These are phyloP conservation scores for Percopsis transmontana DNA, from an alignment of 2,113 vertebrate genomes.

Conservation along the genomic window DNA sequence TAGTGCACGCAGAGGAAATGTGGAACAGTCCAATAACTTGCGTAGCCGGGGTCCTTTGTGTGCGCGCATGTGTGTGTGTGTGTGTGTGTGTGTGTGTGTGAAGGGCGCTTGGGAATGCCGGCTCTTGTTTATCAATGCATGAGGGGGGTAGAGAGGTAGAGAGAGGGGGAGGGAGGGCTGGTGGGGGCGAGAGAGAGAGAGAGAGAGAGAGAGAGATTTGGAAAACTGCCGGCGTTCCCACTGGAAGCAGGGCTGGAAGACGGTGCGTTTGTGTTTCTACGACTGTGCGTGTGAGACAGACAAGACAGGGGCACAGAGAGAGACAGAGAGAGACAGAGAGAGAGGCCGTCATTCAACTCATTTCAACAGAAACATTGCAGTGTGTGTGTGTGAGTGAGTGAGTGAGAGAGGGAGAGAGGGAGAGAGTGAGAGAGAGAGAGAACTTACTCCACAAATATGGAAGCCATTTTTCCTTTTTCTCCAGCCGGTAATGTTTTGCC, in stretches of 20 bases:
- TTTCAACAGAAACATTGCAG: slow-evolving; percentile 68
- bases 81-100: slow-evolving; percentile 9
- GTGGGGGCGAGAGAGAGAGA: slow-evolving; percentile 9
- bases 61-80: slow-evolving; percentile 20
- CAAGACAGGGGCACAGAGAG: slow-evolving; percentile 12
- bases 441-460: slow-evolving; percentile 63
- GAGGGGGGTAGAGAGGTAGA: slow-evolving; percentile 1
- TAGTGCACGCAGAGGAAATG: slow-evolving; percentile 89
- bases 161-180: neutral
- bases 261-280: slow-evolving; percentile 8
- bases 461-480: slow-evolving; percentile 39
- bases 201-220: slow-evolving; percentile 42
- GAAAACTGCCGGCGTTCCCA: slow-evolving; percentile 67
- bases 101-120: slow-evolving; percentile 19
- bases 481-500: slow-evolving; percentile 12
- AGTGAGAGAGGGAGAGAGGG: too few species aligned
- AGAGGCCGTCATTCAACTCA: slow-evolving; percentile 56
- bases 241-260: slow-evolving; percentile 50
- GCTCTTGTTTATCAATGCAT: slow-evolving; percentile 61
- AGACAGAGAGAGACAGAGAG: slow-evolving; percentile 3
- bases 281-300: slow-evolving; percentile 8
- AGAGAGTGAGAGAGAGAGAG: slow-evolving; percentile 45
- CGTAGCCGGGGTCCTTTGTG: slow-evolving; percentile 55
- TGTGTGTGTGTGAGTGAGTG: slow-evolving; percentile 35
- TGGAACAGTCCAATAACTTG: slow-evolving; percentile 83